Evolutionary conservation across 2,797 vertebrate species (phyloP).

Genomic region (Toxotes lorentzi): DNA sequence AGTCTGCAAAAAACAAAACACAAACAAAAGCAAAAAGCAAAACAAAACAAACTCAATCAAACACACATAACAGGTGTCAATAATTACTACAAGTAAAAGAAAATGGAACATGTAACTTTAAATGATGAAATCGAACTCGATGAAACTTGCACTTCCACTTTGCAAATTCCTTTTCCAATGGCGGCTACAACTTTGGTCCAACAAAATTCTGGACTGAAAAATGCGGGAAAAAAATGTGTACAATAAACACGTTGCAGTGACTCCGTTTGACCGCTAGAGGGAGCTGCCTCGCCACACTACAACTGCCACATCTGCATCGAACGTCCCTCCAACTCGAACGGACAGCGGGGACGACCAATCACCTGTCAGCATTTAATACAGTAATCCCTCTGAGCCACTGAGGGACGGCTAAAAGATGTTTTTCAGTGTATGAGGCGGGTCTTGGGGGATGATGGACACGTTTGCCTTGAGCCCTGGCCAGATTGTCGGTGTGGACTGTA

Average conservation of each 20-base stretch:
- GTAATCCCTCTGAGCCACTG: constrained; percentile 69
- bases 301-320: constrained; percentile 20
- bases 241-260: constrained; percentile 31
- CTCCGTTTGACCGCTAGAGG: constrained; percentile 18
- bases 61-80: background rate
- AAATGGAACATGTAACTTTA: background rate
- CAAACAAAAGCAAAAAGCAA: background rate
- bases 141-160: background rate
- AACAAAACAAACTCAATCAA: background rate
- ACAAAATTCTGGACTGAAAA: background rate
- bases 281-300: constrained; percentile 9
- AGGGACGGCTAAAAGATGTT: constrained; percentile 32
- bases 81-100: background rate
- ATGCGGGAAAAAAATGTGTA: background rate
- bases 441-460: constrained; percentile 71
- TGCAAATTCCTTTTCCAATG: background rate
- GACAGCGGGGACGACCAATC: constrained; percentile 65
- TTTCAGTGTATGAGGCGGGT: constrained; percentile 77
- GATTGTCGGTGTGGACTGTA: constrained; percentile 61
- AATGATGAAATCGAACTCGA: background rate
- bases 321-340: constrained; percentile 36
- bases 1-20: too few species aligned
- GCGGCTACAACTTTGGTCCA: too few species aligned
- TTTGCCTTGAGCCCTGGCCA: constrained; percentile 58
- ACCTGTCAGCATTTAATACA: constrained; percentile 44